Conservation (phyloP, 2,113 vertebrate genomes). For the Morone chrysops region DNA sequence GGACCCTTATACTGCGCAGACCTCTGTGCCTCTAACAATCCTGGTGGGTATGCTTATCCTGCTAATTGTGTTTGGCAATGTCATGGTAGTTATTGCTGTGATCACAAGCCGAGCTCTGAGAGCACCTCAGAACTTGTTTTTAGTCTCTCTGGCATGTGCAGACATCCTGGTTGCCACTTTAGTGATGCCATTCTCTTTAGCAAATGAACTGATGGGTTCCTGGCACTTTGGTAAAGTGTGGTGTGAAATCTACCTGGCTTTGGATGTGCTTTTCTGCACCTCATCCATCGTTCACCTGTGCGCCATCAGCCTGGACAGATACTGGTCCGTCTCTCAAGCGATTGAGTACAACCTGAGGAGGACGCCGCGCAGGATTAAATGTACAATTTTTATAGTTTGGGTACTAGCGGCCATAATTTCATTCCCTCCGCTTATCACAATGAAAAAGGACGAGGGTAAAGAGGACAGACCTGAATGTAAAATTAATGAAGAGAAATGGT, state of each 20-base stretch:
- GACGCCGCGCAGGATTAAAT: slow-evolving; percentile 91
- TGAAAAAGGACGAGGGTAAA: slow-evolving; percentile 84
- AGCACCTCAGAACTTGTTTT: slow-evolving; percentile 94
- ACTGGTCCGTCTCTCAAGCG: slow-evolving; percentile 94
- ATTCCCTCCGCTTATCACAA: slow-evolving; percentile 92
- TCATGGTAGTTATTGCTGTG: slow-evolving; percentile 92
- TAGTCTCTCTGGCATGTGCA: slow-evolving; percentile 92
- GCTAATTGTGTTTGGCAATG: slow-evolving; percentile 91
- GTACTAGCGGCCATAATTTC: slow-evolving; percentile 92
- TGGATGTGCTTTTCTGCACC: slow-evolving; percentile 96
- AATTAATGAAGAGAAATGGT: slow-evolving; percentile 92
- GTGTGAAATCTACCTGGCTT: slow-evolving; percentile 93
- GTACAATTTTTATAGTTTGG: slow-evolving; percentile 91
- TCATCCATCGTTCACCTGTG: slow-evolving; percentile 88
- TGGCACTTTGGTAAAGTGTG: slow-evolving; percentile 94
- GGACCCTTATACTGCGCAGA: slow-evolving; percentile 60
- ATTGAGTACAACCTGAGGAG: slow-evolving; percentile 93
- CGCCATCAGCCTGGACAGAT: slow-evolving; percentile 94
- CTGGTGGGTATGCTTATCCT: slow-evolving; percentile 89
- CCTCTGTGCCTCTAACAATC: slow-evolving; percentile 66
- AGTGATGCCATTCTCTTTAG: slow-evolving; percentile 94
- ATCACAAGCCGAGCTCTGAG: slow-evolving; percentile 90
- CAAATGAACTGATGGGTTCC: slow-evolving; percentile 92
- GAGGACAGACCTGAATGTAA: slow-evolving; percentile 80
- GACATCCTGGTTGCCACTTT: slow-evolving; percentile 95